A percentile compares a stretch with the other conserved stretches of the same genome.
Evolutionary conservation across 1,140 invertebrate genomes (phyloP).

Genomic region (Amyelois transitella): DNA sequence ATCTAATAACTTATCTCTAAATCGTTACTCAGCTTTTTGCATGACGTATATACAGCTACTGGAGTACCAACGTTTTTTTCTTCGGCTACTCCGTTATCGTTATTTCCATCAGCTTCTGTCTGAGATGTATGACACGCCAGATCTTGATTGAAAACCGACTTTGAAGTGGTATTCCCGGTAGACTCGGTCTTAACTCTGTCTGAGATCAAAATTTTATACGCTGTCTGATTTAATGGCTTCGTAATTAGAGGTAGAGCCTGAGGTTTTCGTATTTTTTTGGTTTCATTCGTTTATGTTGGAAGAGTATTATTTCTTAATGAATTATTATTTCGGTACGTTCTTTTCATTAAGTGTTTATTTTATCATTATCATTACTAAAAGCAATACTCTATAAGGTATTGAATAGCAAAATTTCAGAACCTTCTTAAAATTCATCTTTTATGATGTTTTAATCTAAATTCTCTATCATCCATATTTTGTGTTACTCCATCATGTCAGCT

Average conservation of each 20-base stretch:
- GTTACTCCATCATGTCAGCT: not conserved
- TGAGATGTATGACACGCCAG: not conserved
- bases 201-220: not conserved
- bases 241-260: not conserved
- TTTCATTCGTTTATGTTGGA: not conserved
- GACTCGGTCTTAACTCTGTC: not conserved
- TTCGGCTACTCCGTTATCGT: not conserved
- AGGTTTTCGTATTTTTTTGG: not conserved
- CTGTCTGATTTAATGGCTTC: not conserved
- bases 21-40: not conserved
- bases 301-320: no score
- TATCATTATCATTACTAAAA: no score
- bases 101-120: not conserved
- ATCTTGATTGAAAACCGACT: not conserved
- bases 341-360: no score
- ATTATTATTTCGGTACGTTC: no score
- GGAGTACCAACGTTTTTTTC: not conserved
- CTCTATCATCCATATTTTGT: no score
- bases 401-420: no score
- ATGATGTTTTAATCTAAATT: no score
- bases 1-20: not conserved
- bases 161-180: not conserved
- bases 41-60: not conserved
- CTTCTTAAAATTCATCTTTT: no score
- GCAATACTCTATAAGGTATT: no score